Evolutionary conservation across 1,140 invertebrate species (phyloP), one percentile per base, ranked within the genome.

Genomic region (Heliothis subflexa): DNA sequence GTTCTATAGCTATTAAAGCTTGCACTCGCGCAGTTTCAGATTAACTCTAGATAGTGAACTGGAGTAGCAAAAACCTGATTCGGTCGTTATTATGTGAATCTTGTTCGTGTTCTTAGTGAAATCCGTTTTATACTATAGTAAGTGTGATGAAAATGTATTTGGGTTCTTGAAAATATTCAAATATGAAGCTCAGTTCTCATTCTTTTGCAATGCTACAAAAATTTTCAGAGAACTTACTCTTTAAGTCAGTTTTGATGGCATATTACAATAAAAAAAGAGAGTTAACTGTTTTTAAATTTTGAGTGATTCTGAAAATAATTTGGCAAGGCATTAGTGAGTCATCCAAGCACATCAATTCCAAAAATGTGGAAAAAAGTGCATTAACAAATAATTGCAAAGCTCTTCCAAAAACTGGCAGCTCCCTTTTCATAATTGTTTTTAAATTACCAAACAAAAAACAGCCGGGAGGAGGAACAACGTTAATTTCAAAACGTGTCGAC

Each of bases 391-490:
- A 50, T 70, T 52, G 66, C 66, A 52, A 21, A 18, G 18, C 1
- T 25, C 33, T 40, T 70, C 66, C 47, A 47, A 68, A 68, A 52
- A 50, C 25, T 28, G 21, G 47, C 18, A 25, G 18, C 47, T 25
- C 45, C 61, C 33, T 70, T 70, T 25, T n/a, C 62, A 14, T 70
- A 25, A 70, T 70, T 70, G 66, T 70, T 70, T 70, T 70, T 70
- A 52, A 25, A 70, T 70, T 47, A 50, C 21, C 5, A 50, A 50
- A 28, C 16, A 50, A 52, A 70, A 12, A 70, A 45, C 45, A 21
- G 21, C 12, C 11, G 11, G 14, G n/a, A 64, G 18, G 18, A 47
- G 16, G 40, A 66, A 47, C 40, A 47, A 33, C 62, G 40, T 12
- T 66, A 66, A 66, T 21, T 66, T 66, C 62, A 47, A 47, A 66